Evolutionary conservation across 2,797 vertebrate genomes (phyloP).

Genomic region (Babyrousa celebensis): DNA sequence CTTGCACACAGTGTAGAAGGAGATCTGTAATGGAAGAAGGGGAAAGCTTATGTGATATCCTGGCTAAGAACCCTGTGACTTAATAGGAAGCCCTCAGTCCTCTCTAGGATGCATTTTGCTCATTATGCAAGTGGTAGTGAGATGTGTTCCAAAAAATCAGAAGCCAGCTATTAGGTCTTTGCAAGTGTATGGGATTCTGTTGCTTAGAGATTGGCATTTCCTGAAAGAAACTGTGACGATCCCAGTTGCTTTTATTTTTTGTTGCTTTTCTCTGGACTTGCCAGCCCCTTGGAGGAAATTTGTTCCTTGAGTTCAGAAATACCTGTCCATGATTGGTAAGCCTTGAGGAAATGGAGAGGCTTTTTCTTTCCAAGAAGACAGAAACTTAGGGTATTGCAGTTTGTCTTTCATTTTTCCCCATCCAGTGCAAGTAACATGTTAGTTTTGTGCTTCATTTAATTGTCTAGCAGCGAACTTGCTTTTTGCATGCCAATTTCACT

Average conservation of each 20-base stretch:
- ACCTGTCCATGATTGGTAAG: not conserved
- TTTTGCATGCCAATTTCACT: not conserved
- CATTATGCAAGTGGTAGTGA: not conserved
- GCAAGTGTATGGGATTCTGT: not conserved
- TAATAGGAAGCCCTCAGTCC: not conserved
- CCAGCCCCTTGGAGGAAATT: not conserved
- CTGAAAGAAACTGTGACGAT: constrained; percentile 32
- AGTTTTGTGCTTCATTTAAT: constrained; percentile 34
- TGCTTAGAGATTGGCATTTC: constrained; percentile 44
- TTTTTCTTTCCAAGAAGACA: constrained; percentile 16
- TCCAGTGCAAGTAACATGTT: constrained; percentile 38
- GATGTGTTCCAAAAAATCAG: not conserved
- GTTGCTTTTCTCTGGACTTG: not conserved
- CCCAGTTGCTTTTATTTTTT: too few relatives aligned
- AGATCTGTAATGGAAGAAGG: not conserved
- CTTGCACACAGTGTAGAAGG: not conserved
- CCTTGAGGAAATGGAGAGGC: not conserved
- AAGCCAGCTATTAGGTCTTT: constrained; percentile 42
- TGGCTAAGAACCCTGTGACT: not conserved
- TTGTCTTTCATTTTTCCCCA: constrained; percentile 26
- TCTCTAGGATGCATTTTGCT: not conserved
- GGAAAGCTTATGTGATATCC: not conserved
- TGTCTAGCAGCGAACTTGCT: constrained; percentile 1
- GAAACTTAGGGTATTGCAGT: not conserved
- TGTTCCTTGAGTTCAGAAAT: not conserved